phyloP scores from a whole-genome alignment of 2,888 invertebrate genomes.

The Metopia argyrocephala region DNA sequence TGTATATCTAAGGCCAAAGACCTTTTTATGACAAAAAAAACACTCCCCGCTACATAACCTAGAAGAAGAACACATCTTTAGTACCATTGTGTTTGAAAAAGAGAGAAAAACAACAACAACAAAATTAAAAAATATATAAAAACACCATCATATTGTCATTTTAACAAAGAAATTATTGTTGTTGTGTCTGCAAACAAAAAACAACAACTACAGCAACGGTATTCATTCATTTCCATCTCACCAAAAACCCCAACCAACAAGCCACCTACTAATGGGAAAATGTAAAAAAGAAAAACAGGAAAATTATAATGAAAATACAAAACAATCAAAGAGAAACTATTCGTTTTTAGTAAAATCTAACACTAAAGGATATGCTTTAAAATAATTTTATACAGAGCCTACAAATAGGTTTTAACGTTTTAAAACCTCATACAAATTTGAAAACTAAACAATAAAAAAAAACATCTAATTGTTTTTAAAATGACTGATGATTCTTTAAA shows the following conservation, averaged over 20 bases:
- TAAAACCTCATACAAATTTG: too few relatives aligned
- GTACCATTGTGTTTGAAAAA: neutral
- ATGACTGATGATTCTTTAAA: too few relatives aligned
- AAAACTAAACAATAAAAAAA: too few relatives aligned
- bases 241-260: constrained; percentile 16
- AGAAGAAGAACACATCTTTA: neutral
- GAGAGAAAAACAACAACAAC: neutral
- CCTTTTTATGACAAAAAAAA: constrained; percentile 39
- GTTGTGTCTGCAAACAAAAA: constrained; percentile 30
- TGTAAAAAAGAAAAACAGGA: neutral
- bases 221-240: neutral
- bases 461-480: too few relatives aligned
- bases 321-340: neutral
- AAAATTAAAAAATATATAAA: constrained; percentile 37
- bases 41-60: constrained; percentile 32
- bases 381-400: too few relatives aligned
- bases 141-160: constrained; percentile 57
- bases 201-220: constrained; percentile 2
- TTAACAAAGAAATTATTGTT: constrained; percentile 44
- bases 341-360: neutral
- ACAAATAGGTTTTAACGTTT: too few relatives aligned
- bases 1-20: constrained; percentile 58
- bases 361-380: neutral
- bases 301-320: neutral
- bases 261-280: neutral